phyloP scores from a whole-genome alignment of 2,888 invertebrate species.

The Zhuqinia jingwanae region DNA sequence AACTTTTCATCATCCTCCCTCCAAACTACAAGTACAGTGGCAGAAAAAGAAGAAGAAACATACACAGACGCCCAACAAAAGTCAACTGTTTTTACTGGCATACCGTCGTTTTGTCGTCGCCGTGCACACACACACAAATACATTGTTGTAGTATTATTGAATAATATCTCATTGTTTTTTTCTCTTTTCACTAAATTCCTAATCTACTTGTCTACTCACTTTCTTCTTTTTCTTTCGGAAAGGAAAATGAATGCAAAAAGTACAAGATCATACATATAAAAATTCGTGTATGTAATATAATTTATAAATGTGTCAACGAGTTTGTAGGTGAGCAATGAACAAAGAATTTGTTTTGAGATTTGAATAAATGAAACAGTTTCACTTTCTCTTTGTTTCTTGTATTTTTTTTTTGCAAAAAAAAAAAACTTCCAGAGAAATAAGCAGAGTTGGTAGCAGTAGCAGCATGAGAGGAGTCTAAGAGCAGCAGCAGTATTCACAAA shows the following conservation, averaged over 20 bases:
- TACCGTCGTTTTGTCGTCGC: conserved; percentile 27
- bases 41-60: conserved; percentile 46
- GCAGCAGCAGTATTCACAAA: not conserved
- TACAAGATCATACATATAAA: not conserved
- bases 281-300: too few relatives aligned
- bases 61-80: too few relatives aligned
- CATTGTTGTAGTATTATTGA: conserved; percentile 62
- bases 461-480: conserved; percentile 9
- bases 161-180: conserved; percentile 12
- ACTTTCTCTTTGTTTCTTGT: not conserved
- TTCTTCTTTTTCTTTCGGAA: not conserved
- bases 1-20: not conserved
- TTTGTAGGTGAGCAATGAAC: conserved; percentile 2
- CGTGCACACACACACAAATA: too few relatives aligned
- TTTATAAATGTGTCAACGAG: not conserved
- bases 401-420: conserved; percentile 14
- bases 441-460: not conserved
- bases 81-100: too few relatives aligned
- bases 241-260: conserved; percentile 21
- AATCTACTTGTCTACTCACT: conserved; percentile 3
- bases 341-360: not conserved
- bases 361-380: conserved; percentile 18
- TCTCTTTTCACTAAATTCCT: not conserved
- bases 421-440: too few relatives aligned
- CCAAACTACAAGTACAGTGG: conserved; percentile 48